Evolutionary conservation across 2,888 invertebrate species (phyloP), one percentile per base, ranked within the genome.

Genomic region (Cryptocheilus praepositus): DNA sequence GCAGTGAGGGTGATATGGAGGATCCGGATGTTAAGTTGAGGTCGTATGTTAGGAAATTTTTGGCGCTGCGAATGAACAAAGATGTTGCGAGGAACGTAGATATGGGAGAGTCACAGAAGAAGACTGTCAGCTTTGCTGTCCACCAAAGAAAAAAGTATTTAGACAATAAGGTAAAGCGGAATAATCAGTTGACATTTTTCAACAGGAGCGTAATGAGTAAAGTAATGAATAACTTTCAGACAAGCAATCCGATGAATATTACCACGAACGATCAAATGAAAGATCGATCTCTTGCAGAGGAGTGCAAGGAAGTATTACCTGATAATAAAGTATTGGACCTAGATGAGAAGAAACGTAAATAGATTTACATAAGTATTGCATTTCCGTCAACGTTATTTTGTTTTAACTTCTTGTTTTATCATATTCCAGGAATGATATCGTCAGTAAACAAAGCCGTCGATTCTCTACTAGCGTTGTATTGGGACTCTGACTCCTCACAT

Each of bases 381-480:
- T 25, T 25, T 25, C 25, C 5, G 5, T 28, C 1, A 28, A 45
- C n/a, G 22, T 52, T 11, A 19, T 64, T n/a, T 49, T 59, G 25
- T 5, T 5, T 25, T 25, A 25, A 56, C 46, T 45, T 51, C 46
- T 45, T 51, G 19, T 61, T 25, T 60, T 55, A 61, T 73, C 60
- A 67, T 71, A 70, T 89, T 91, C 61, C 88, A 94, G 94, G 92
- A 70, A 90, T 95, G 81, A 92, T 95, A 67, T 92, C 92, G 78
- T 93, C 93, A 51, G 94, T 95, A 59, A 92, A 93, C 62, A 93
- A 93, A 83, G 93, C 95, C 3, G 94, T 95, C 0, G 94, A 95
- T 86, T 92, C 93, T 88, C 88, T 96, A 64, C 91, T 95, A 70
- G 92, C 93, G 80, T n/a, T n/a, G n/a, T 88, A 85, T 73, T 88